Evolutionary conservation across 2,113 vertebrate genomes (phyloP).

Genomic region (Tapirus terrestris): DNA sequence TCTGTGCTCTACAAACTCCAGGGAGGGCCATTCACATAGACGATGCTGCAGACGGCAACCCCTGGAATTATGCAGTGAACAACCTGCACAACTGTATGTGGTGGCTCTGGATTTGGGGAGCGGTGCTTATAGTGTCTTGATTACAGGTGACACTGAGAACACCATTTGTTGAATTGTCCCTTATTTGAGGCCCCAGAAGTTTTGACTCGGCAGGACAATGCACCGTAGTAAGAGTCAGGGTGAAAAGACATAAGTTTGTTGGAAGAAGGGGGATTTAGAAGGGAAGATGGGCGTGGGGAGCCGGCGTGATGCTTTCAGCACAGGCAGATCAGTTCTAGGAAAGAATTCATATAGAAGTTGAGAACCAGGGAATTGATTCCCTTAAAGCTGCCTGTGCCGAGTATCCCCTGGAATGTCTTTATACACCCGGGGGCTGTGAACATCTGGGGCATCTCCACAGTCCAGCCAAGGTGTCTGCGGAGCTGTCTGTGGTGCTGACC

Average conservation of each 20-base stretch:
- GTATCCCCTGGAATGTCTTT: neutral
- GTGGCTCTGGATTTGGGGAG: neutral
- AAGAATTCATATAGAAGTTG: neutral
- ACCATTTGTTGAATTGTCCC: neutral
- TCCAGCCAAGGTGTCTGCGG: fast-evolving
- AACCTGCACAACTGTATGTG: neutral
- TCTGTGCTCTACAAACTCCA: neutral
- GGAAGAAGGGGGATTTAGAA: neutral
- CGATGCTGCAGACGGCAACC: neutral
- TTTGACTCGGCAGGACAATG: neutral
- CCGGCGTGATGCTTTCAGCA: neutral
- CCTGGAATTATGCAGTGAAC: neutral
- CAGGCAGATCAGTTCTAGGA: neutral
- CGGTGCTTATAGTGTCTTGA: neutral
- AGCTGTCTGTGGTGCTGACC: neutral
- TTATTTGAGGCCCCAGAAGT: neutral
- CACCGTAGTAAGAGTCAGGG: neutral
- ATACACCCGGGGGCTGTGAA: neutral
- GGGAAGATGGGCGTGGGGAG: neutral
- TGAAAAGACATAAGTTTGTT: neutral
- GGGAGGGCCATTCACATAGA: neutral
- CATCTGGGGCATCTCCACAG: neutral
- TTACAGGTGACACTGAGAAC: conserved; percentile 38
- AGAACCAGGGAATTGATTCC: neutral
- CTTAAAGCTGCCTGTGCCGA: neutral